Percentiles rank a stretch among this genome's conserved stretches.
phyloP scores from a whole-genome alignment of 1,140 invertebrate species.

The Condylostylus longicornis region DNA sequence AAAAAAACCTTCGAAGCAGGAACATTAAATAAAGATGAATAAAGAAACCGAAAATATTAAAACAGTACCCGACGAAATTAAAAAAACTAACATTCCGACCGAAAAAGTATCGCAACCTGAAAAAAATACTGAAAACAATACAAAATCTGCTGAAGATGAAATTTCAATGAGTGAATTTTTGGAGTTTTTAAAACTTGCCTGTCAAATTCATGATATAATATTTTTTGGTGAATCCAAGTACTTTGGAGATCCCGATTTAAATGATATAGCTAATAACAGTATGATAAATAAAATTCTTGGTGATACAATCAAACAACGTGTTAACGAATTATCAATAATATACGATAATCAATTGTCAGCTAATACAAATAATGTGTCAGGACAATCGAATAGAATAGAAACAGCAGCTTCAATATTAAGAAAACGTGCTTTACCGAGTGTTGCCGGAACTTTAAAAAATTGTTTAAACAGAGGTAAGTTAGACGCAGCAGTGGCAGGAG shows the following conservation, averaged over 20 bases:
- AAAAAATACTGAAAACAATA: not conserved
- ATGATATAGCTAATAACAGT: slow-evolving; percentile 18
- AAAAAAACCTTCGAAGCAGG: too few species aligned
- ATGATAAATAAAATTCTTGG: slow-evolving; percentile 17
- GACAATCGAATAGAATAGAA: slow-evolving; percentile 7
- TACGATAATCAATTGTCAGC: not conserved
- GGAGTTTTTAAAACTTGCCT: slow-evolving; percentile 29
- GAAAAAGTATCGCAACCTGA: not conserved
- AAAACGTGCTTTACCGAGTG: not conserved
- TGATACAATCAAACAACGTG: not conserved
- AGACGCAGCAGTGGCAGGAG: not conserved
- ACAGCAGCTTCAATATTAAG: not conserved
- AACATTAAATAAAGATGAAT: too few species aligned
- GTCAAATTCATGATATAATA: slow-evolving; percentile 30
- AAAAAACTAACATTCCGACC: too few species aligned
- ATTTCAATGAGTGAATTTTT: slow-evolving; percentile 30
- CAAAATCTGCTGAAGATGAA: slow-evolving; percentile 1
- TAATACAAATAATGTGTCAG: not conserved
- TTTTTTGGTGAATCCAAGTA: slow-evolving; percentile 7
- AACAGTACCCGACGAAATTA: too few species aligned
- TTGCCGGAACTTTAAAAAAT: too few species aligned
- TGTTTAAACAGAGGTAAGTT: too few species aligned
- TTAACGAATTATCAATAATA: not conserved
- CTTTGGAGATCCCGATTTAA: slow-evolving; percentile 9
- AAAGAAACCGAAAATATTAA: too few species aligned